Evolutionary conservation across 2,888 invertebrate genomes (phyloP).

Genomic region (Drosophila prostipennis): DNA sequence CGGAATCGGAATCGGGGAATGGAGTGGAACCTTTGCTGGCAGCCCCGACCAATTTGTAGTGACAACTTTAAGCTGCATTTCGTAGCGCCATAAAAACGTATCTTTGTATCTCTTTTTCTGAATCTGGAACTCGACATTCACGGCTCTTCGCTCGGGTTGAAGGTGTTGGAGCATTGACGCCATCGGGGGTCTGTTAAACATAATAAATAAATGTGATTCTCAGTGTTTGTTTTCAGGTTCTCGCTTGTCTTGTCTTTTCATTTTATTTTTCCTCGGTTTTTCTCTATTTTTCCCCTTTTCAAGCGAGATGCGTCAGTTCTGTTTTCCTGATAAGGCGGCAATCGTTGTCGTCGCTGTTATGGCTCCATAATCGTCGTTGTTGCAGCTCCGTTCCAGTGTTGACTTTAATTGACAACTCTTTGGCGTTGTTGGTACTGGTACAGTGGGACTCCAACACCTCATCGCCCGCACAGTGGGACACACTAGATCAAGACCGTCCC

Average conservation of each 20-base stretch:
- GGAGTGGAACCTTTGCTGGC: constrained; percentile 25
- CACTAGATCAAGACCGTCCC: constrained; percentile 1
- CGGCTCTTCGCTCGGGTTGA: constrained; percentile 33
- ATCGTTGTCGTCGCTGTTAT: constrained; percentile 37
- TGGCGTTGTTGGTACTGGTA: constrained; percentile 57
- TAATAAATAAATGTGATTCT: constrained; percentile 78
- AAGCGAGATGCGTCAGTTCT: constrained; percentile 50
- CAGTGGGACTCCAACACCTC: constrained; percentile 25
- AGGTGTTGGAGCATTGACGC: constrained; percentile 70
- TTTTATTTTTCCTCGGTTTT: neutral
- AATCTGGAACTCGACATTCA: constrained; percentile 43
- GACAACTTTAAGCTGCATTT: constrained; percentile 74
- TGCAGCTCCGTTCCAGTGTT: constrained; percentile 53
- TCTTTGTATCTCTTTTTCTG: constrained; percentile 42
- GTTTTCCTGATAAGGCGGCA: constrained; percentile 36
- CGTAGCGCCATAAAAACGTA: constrained; percentile 68
- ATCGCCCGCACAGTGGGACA: constrained; percentile 9
- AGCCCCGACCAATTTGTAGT: constrained; percentile 72
- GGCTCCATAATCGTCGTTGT: constrained; percentile 45
- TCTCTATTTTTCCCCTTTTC: neutral
- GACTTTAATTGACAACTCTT: constrained; percentile 78
- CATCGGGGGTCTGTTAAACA: constrained; percentile 75
- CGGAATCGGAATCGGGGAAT: constrained; percentile 14
- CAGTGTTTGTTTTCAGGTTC: constrained; percentile 57
- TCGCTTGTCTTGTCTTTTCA: constrained; percentile 12